A percentile compares a stretch with the other conserved stretches of the same genome.
These are phyloP conservation scores for Hapalemur alaotrensis DNA, from an alignment of 2,797 vertebrate genomes.

Conservation along the genomic window DNA sequence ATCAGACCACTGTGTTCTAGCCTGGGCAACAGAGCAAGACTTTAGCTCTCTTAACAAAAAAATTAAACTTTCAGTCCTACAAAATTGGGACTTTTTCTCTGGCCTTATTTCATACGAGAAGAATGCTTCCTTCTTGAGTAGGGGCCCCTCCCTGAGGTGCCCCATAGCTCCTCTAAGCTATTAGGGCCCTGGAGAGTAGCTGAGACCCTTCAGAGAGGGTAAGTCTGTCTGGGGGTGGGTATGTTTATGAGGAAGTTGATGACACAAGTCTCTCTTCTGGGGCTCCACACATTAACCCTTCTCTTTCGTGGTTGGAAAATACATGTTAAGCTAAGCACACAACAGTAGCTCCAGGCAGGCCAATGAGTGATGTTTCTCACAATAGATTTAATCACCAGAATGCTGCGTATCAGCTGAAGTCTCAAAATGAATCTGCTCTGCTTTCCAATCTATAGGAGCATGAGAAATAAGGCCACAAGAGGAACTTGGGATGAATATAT, in stretches of 20 bases:
- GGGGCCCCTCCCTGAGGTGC: background rate
- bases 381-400: slow-evolving; percentile 23
- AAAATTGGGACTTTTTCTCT: background rate
- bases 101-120: background rate
- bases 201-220: background rate
- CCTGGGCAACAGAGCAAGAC: background rate
- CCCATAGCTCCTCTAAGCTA: background rate
- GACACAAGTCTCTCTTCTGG: background rate
- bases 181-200: background rate
- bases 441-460: background rate
- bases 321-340: background rate
- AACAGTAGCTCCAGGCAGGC: background rate
- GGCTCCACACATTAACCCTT: background rate
- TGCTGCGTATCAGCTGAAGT: background rate
- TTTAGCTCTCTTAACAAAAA: background rate
- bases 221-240: background rate
- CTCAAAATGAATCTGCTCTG: slow-evolving; percentile 13
- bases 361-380: background rate
- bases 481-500: slow-evolving; percentile 48
- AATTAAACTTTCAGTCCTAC: background rate
- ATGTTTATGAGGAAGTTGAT: background rate
- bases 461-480: slow-evolving; percentile 27
- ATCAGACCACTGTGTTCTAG: background rate
- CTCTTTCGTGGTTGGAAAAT: background rate
- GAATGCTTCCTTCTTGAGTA: background rate